These are phyloP conservation scores for Rhynchomys soricoides DNA, from an alignment of 2,113 vertebrate species.

Conservation along the genomic window DNA sequence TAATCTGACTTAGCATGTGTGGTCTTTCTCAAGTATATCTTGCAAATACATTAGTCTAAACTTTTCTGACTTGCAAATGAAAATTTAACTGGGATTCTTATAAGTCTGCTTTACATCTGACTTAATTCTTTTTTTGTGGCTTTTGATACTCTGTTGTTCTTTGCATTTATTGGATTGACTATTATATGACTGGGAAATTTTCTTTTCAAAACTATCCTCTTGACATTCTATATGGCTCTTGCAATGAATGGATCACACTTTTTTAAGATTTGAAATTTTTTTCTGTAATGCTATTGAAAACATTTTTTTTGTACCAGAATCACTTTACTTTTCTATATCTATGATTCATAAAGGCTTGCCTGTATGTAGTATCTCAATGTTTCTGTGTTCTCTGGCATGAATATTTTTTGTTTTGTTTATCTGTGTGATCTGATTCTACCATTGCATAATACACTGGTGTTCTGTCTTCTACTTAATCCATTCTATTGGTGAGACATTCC, in stretches of 20 bases:
- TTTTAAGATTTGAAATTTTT: not conserved
- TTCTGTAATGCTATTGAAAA: too few species aligned
- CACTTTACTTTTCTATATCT: too few species aligned
- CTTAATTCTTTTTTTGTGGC: rapidly evolving
- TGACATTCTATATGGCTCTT: not conserved
- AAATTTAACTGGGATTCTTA: not conserved
- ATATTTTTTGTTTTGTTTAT: not conserved
- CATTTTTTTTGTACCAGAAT: too few species aligned
- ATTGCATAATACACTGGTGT: not conserved
- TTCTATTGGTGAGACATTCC: not conserved
- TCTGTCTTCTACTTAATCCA: not conserved
- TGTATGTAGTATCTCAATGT: not conserved
- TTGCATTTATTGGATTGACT: not conserved
- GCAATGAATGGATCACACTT: not conserved
- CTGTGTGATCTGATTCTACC: not conserved
- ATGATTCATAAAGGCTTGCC: not conserved
- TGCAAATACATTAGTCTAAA: not conserved
- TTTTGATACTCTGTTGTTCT: not conserved
- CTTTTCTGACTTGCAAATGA: not conserved
- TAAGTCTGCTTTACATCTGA: not conserved
- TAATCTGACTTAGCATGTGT: not conserved
- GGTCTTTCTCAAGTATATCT: not conserved
- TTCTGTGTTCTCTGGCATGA: not conserved
- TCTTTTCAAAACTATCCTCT: not conserved
- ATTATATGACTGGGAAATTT: not conserved